Percentiles rank a stretch among this genome's conserved stretches.
Evolutionary conservation across 2,888 invertebrate genomes (phyloP).

Genomic region (Parthenolecanium corni): DNA sequence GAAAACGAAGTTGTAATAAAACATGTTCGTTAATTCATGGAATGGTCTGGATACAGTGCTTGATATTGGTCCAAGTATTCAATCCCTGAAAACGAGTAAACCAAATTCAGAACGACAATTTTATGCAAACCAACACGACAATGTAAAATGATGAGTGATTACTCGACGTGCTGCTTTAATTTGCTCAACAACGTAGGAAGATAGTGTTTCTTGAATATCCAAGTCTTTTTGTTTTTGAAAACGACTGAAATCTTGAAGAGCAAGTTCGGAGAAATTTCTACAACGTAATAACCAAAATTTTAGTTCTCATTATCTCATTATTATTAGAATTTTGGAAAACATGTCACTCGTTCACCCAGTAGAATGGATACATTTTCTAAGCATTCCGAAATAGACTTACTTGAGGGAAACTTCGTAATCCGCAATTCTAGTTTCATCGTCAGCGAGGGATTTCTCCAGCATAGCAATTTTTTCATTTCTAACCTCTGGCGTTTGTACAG

Average conservation of each 20-base stretch:
- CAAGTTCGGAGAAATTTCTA: constrained; percentile 58
- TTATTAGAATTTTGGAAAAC: too few species aligned
- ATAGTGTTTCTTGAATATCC: constrained; percentile 58
- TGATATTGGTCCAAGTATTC: constrained; percentile 64
- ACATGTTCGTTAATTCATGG: constrained; percentile 24
- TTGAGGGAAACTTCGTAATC: constrained; percentile 14
- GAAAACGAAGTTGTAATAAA: background rate
- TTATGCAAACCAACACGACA: too few species aligned
- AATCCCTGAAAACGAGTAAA: constrained; percentile 48
- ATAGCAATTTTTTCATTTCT: constrained; percentile 55
- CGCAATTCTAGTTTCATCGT: constrained; percentile 40
- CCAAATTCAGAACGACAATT: constrained; percentile 11
- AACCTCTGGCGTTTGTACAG: constrained; percentile 63
- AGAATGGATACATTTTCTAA: too few species aligned
- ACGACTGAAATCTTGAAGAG: constrained; percentile 53
- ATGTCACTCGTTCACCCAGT: too few species aligned
- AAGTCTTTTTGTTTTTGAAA: constrained; percentile 61
- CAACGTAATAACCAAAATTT: constrained; percentile 34
- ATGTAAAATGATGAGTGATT: background rate
- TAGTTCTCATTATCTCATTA: too few species aligned
- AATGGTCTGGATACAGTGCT: constrained; percentile 61
- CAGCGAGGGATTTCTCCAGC: constrained; percentile 54
- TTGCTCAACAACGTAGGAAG: constrained; percentile 56
- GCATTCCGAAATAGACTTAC: background rate
- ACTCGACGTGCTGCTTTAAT: constrained; percentile 66